These are phyloP conservation scores for Geococcyx californianus DNA, from an alignment of 2,113 vertebrate species.

Conservation along the genomic window DNA sequence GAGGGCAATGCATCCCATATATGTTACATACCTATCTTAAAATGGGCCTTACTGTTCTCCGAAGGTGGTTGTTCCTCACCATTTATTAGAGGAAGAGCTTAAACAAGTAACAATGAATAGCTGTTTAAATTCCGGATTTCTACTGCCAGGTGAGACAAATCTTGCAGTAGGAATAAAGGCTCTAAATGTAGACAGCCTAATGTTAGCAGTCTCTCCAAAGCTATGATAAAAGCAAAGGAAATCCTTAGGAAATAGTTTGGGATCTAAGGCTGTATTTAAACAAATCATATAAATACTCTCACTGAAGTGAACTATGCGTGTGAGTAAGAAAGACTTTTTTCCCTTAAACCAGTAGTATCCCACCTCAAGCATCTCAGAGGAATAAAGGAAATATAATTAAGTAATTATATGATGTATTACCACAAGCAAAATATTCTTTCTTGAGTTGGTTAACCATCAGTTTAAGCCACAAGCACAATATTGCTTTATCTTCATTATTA, in stretches of 20 bases:
- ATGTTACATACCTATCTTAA: neutral
- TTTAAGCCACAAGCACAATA: neutral
- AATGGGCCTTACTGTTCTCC: neutral
- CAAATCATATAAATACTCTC: neutral
- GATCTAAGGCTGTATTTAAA: neutral
- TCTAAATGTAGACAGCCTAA: neutral
- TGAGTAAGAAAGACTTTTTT: neutral
- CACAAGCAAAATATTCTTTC: neutral
- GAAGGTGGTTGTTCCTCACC: neutral
- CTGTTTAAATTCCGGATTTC: neutral
- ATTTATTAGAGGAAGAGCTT: neutral
- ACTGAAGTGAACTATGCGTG: neutral
- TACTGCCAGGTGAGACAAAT: neutral
- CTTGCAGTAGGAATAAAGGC: neutral
- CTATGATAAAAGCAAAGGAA: neutral
- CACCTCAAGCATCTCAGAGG: neutral
- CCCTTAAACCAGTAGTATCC: neutral
- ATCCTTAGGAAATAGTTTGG: slow-evolving; percentile 5
- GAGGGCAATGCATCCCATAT: neutral
- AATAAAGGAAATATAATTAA: neutral
- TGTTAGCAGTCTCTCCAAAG: neutral
- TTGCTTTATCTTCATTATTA: neutral
- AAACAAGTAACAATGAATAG: neutral
- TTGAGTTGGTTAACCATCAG: neutral
- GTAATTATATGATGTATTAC: neutral